phyloP scores from a whole-genome alignment of 2,797 vertebrate genomes.

The Diglossa cyanea region DNA sequence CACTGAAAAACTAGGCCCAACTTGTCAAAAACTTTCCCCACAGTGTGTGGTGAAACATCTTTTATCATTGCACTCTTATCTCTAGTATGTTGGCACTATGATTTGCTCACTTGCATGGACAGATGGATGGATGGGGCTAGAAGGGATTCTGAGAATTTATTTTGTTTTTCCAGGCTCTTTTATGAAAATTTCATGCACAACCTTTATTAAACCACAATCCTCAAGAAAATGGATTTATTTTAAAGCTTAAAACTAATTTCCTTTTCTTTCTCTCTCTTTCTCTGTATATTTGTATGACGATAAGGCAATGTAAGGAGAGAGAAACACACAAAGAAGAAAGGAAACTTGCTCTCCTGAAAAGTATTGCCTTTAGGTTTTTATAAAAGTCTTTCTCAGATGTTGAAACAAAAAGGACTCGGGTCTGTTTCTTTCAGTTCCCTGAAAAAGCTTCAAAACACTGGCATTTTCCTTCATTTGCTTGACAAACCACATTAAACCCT shows the following conservation, averaged over 20 bases:
- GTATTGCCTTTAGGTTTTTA: neutral
- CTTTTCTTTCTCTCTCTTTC: neutral
- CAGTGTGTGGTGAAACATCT: neutral
- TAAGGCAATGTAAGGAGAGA: neutral
- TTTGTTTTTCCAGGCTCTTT: neutral
- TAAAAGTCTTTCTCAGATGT: neutral
- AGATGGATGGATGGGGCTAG: neutral
- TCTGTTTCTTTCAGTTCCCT: neutral
- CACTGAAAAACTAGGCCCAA: neutral
- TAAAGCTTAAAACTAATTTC: neutral
- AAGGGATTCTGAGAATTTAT: neutral
- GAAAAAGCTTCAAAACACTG: neutral
- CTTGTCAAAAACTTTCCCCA: slow-evolving; percentile 35
- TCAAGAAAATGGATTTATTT: neutral
- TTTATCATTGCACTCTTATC: slow-evolving; percentile 15
- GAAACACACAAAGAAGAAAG: neutral
- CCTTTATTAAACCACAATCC: neutral
- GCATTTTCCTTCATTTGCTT: neutral
- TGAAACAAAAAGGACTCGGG: neutral
- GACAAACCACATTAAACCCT: neutral
- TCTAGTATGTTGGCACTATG: neutral
- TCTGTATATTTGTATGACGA: neutral
- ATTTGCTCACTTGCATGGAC: neutral
- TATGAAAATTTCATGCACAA: neutral
- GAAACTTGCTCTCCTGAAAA: neutral